Percentiles rank a stretch among this genome's conserved stretches.
These are phyloP conservation scores for Orgyia antiqua DNA, from an alignment of 2,888 invertebrate species.

Conservation along the genomic window DNA sequence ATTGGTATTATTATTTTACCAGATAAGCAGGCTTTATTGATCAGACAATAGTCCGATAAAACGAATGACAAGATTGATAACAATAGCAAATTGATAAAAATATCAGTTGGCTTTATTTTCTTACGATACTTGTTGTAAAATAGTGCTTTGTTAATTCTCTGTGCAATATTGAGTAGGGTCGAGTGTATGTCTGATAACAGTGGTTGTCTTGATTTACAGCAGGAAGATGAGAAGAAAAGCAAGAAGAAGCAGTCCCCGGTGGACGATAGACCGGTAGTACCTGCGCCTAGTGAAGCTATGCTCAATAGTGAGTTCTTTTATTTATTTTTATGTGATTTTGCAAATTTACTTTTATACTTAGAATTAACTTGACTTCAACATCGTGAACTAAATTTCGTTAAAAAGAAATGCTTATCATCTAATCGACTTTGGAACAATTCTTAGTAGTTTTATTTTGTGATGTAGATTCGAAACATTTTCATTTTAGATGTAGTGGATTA, in stretches of 20 bases:
- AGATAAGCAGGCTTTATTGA: conserved; percentile 47
- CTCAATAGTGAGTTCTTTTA: conserved; percentile 66
- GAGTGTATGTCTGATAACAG: conserved; percentile 52
- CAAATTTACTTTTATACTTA: no score
- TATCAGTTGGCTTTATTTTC: conserved; percentile 29
- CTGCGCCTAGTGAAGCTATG: conserved; percentile 73
- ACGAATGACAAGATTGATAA: conserved; percentile 55
- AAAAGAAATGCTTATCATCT: no score
- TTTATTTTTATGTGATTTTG: neutral
- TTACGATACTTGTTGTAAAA: conserved; percentile 37
- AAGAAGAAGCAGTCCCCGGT: conserved; percentile 69
- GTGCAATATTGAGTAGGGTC: conserved; percentile 23
- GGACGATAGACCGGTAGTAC: conserved; percentile 66
- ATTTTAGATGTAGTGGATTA: no score
- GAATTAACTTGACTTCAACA: no score
- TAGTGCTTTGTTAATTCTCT: conserved; percentile 14
- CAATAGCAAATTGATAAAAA: conserved; percentile 55
- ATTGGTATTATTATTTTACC: conserved; percentile 24
- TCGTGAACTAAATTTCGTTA: no score
- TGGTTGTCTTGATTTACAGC: conserved; percentile 50
- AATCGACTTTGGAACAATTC: no score
- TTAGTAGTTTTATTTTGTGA: no score
- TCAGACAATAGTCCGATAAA: conserved; percentile 58
- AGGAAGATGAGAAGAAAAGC: conserved; percentile 70
- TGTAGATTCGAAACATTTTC: no score